phyloP scores from a whole-genome alignment of 2,113 vertebrate genomes.

The Ptyas mucosa region DNA sequence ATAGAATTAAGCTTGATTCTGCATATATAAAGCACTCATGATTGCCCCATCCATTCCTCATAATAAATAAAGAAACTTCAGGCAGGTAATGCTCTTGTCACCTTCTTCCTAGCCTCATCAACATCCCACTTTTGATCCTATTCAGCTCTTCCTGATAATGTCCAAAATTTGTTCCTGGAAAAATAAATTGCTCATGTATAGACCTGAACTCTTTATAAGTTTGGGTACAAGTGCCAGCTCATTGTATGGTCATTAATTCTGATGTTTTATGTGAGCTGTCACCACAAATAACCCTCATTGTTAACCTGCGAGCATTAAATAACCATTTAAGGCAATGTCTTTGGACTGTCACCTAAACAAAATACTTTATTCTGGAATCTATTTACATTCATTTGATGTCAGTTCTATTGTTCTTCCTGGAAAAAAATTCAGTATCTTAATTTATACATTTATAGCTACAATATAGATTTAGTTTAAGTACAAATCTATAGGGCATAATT shows the following conservation, averaged over 20 bases:
- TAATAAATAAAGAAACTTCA: not conserved
- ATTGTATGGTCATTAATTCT: slow-evolving; percentile 33
- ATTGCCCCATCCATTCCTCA: not conserved
- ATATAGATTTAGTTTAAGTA: not conserved
- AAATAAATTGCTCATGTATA: not conserved
- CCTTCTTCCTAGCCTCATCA: not conserved
- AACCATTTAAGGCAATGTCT: not conserved
- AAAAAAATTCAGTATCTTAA: not conserved
- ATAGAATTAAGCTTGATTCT: not conserved
- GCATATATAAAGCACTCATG: not conserved
- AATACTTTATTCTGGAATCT: not conserved
- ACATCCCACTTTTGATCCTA: not conserved
- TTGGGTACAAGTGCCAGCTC: not conserved
- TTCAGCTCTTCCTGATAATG: not conserved
- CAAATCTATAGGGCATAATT: not conserved
- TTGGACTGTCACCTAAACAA: not conserved
- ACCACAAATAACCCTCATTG: slow-evolving; percentile 4
- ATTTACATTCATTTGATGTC: not conserved
- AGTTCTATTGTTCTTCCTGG: not conserved
- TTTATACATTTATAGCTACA: not conserved
- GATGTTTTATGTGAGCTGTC: slow-evolving; percentile 28
- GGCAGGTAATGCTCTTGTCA: not conserved
- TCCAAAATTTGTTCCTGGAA: not conserved
- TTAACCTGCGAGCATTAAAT: not conserved
- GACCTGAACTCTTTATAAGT: not conserved